phyloP scores from a whole-genome alignment of 2,113 vertebrate genomes.

The Gymnogyps californianus region DNA sequence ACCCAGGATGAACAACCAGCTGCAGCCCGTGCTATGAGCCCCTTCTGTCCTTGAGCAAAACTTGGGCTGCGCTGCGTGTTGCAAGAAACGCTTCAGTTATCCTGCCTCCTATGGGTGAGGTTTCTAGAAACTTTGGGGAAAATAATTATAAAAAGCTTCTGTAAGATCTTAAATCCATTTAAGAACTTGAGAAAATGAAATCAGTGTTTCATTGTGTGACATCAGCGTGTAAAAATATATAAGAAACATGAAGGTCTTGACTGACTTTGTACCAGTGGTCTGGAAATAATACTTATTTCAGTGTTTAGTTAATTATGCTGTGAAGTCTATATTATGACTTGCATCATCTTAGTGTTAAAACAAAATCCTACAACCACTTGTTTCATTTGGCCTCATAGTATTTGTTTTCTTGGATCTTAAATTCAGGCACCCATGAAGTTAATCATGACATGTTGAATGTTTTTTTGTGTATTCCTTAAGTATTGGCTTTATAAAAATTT shows the following conservation, averaged over 20 bases:
- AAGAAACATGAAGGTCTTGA: background rate
- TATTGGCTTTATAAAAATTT: background rate
- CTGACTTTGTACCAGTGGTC: background rate
- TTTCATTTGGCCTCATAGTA: background rate
- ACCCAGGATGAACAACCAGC: background rate
- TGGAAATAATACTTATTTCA: background rate
- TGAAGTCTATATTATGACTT: background rate
- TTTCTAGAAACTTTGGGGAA: background rate
- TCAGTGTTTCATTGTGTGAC: background rate
- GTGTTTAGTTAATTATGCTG: background rate
- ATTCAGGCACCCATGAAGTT: background rate
- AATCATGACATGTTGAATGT: background rate
- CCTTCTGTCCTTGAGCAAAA: accelerated
- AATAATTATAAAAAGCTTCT: background rate
- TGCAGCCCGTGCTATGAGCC: background rate
- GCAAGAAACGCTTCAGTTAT: accelerated
- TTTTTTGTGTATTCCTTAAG: background rate
- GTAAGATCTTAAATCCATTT: background rate
- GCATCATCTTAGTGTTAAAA: background rate
- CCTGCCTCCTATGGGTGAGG: background rate
- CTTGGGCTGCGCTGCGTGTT: background rate
- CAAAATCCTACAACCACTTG: background rate
- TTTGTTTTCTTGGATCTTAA: background rate
- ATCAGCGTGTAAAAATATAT: accelerated
- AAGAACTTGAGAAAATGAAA: background rate